phyloP scores from a whole-genome alignment of 2,888 invertebrate genomes.

The Holacanthella duospinosa region DNA sequence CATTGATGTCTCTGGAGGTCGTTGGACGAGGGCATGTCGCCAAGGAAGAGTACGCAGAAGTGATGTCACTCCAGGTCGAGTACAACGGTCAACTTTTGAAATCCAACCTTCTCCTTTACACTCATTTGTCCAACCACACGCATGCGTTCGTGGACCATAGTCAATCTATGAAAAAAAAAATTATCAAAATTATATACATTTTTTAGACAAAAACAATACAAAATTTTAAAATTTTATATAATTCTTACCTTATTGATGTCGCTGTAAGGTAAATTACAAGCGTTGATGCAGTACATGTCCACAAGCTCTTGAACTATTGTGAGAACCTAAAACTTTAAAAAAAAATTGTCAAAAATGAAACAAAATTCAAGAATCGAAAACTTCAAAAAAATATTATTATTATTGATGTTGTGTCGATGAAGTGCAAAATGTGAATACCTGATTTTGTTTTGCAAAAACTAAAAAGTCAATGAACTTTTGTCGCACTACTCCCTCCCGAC shows the following conservation, averaged over 20 bases:
- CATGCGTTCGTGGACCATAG: conserved; percentile 32
- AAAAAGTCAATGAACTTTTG: too few species aligned
- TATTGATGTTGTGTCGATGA: neutral
- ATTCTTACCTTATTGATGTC: conserved; percentile 30
- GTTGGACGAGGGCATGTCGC: conserved; percentile 33
- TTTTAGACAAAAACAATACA: neutral
- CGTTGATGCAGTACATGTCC: conserved; percentile 34
- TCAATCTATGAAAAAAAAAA: conserved; percentile 22
- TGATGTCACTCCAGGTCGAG: conserved; percentile 31
- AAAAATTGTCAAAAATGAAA: neutral
- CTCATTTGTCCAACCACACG: conserved; percentile 32
- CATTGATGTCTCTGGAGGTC: conserved; percentile 31
- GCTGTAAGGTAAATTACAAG: conserved; percentile 33
- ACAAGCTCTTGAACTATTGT: neutral
- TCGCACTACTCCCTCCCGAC: too few species aligned
- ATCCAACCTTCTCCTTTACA: conserved; percentile 36
- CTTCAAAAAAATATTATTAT: too few species aligned
- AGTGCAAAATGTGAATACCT: neutral
- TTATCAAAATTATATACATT: neutral
- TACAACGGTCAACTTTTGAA: conserved; percentile 32
- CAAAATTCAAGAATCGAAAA: neutral
- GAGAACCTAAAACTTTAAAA: neutral
- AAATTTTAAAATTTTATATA: neutral
- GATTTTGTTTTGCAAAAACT: neutral
- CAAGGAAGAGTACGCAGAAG: conserved; percentile 34